phyloP scores from a whole-genome alignment of 2,113 vertebrate genomes.

The Bubalus kerabau region DNA sequence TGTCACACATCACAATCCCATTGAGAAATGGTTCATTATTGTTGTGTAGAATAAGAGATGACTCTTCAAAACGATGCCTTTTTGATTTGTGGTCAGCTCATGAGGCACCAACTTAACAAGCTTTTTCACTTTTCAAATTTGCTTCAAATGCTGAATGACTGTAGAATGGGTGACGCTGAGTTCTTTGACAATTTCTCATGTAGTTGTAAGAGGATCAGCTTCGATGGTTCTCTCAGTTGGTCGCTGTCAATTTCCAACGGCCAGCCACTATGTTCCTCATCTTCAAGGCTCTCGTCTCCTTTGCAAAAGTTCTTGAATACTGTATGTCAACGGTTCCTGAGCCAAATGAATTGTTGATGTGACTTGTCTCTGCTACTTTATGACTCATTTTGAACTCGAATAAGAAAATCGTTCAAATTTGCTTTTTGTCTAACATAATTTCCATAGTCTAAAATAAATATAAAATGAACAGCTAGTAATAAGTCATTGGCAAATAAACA shows the following conservation, averaged over 20 bases:
- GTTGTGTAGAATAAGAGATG: background rate
- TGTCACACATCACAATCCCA: background rate
- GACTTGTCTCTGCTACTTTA: background rate
- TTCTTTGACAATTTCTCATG: background rate
- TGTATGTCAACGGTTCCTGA: background rate
- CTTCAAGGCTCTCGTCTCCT: background rate
- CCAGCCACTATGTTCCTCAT: background rate
- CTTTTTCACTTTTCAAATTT: background rate
- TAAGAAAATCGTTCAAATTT: background rate
- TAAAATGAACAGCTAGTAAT: background rate
- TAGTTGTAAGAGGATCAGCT: background rate
- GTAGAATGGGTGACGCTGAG: background rate
- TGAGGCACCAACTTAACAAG: background rate
- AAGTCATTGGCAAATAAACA: background rate
- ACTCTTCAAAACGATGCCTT: background rate
- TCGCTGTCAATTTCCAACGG: background rate
- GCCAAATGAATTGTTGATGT: background rate
- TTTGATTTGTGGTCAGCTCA: background rate
- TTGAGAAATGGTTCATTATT: background rate
- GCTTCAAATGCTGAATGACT: background rate
- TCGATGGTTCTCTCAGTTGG: background rate
- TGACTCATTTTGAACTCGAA: background rate
- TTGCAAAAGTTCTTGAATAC: background rate
- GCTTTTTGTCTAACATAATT: background rate
- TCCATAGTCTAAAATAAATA: background rate